Base-by-base conservation (phyloP, 1,140 invertebrate species). In the Drosophila eugracilis region DNA sequence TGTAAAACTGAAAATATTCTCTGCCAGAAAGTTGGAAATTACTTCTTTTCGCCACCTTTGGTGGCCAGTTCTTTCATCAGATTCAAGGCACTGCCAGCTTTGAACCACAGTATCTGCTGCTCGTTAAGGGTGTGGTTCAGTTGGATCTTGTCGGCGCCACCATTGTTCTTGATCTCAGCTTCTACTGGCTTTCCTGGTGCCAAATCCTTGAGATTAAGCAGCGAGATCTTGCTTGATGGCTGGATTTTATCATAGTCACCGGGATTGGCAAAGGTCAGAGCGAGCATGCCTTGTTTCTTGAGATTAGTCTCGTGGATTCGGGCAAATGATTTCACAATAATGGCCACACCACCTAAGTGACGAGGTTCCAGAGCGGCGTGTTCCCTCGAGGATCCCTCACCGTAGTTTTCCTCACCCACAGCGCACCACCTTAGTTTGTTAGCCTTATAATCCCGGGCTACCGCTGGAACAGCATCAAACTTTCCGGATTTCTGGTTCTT, bases 241-340 rank as follows among this genome's bases (percentile, higher is more conserved):
- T 97, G 94, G 63, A 99, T 95, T 66, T 99, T 99, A 91, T 99
- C 98, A 92, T 99, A 99, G 93, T 99, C 99, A 63, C 94, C 93
- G 6, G 98, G 91, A 92, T 99, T 95, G n/a, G 96, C 94, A 92
- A 99, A 99, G 0, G 99, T 99, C 15, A 99, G 92, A 0, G 99
- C 98, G 34, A 99, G 93, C 86, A 99, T 91, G 52, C 99, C 99
- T 91, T 99, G 99, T 91, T 99, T 99, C 93, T 99, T 99, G 72
- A 99, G 92, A 92, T 99, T 99, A 0, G 99, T 99, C 93, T 99
- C 99, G 92, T 99, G 99, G 90, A 99, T 99, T 89, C 99, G 95
- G 36, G 99, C 99, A 92, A 99, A 99, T 30, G 97, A 98, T 92
- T 99, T 99, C 19, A 99, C 98, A 88, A 99, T 99, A 83, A 99